Percentiles rank a stretch among this genome's conserved stretches.
phyloP scores from a whole-genome alignment of 2,113 vertebrate species.

The Callithrix jacchus region DNA sequence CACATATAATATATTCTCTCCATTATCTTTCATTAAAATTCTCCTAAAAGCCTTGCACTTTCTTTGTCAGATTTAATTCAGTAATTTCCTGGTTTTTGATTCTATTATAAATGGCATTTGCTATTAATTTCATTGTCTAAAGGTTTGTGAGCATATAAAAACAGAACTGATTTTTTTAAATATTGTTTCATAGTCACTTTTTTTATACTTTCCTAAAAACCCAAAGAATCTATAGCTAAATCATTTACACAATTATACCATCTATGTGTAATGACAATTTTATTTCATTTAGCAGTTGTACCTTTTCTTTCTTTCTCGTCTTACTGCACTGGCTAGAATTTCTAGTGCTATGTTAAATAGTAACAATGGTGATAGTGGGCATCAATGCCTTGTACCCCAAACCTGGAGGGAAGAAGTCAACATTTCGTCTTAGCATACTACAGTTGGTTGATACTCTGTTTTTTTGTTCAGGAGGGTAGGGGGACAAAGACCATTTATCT shows the following conservation, averaged over 20 bases:
- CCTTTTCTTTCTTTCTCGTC: neutral
- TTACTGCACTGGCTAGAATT: neutral
- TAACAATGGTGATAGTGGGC: neutral
- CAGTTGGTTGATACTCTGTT: neutral
- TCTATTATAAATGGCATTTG: neutral
- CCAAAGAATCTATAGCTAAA: neutral
- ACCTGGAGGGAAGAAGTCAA: neutral
- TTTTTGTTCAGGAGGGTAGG: neutral
- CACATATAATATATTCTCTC: neutral
- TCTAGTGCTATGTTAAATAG: neutral
- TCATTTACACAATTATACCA: neutral
- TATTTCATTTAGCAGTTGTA: neutral
- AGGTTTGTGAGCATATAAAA: neutral
- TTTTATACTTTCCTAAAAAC: slow-evolving; percentile 7
- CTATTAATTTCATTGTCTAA: slow-evolving; percentile 22
- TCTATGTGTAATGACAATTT: neutral
- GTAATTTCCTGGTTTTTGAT: slow-evolving; percentile 25
- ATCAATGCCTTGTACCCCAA: neutral
- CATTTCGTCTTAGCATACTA: neutral
- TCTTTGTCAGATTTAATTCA: neutral
- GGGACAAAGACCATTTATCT: neutral
- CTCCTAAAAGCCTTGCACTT: neutral
- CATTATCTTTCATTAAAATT: neutral
- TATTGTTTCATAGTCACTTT: neutral
- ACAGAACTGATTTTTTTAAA: neutral